phyloP scores from a whole-genome alignment of 2,113 vertebrate genomes.

The Caranx ignobilis region DNA sequence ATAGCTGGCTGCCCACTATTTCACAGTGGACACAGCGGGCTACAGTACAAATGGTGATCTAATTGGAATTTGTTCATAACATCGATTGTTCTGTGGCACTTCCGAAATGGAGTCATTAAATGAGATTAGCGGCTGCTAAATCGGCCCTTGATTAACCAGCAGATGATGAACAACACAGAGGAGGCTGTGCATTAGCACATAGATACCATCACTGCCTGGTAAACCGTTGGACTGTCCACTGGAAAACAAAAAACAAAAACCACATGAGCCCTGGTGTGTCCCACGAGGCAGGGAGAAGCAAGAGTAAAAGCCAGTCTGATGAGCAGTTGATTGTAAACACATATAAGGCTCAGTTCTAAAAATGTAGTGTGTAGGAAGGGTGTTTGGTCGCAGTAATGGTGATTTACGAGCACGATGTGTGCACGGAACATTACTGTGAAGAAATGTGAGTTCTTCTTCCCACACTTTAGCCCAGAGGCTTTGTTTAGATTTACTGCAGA shows the following conservation, averaged over 20 bases:
- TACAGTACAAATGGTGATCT: constrained; percentile 58
- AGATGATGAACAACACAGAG: constrained; percentile 56
- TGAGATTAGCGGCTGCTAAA: constrained; percentile 75
- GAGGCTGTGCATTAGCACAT: constrained; percentile 20
- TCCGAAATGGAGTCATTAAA: constrained; percentile 74
- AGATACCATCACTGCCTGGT: constrained; percentile 28
- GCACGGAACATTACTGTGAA: constrained; percentile 48
- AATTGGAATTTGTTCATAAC: constrained; percentile 71
- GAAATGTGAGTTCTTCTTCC: constrained; percentile 58
- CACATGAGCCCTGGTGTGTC: constrained; percentile 37
- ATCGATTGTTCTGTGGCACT: constrained; percentile 66
- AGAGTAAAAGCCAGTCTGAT: constrained; percentile 33
- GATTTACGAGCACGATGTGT: constrained; percentile 60
- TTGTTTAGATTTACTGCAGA: constrained; percentile 55
- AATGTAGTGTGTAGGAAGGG: constrained; percentile 44
- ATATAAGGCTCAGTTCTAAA: constrained; percentile 60
- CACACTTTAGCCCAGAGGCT: constrained; percentile 59
- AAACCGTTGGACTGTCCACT: background rate
- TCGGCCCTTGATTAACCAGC: constrained; percentile 74
- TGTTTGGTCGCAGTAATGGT: constrained; percentile 55
- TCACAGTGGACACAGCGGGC: constrained; percentile 7
- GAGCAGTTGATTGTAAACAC: constrained; percentile 67
- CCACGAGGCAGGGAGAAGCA: constrained; percentile 12
- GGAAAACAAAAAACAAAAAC: constrained; percentile 17
- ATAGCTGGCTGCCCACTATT: background rate